These are phyloP conservation scores for Sorex araneus DNA, from an alignment of 2,113 vertebrate genomes.

Conservation along the genomic window DNA sequence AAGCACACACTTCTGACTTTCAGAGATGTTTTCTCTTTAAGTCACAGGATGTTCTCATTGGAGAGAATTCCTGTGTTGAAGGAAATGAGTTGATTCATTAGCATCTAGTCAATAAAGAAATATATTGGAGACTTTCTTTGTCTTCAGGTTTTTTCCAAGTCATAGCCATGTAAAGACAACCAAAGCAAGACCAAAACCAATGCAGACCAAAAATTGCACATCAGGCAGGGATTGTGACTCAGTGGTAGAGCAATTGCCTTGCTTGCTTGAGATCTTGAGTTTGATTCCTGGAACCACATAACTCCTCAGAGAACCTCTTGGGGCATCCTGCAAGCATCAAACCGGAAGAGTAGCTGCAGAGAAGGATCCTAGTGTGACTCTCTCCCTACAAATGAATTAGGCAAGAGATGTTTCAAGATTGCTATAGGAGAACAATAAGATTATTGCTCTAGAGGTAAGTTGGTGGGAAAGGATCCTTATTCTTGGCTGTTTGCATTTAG, in stretches of 20 bases:
- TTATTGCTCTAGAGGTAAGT: conserved; percentile 19
- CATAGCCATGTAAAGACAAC: background rate
- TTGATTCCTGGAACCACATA: too few species aligned
- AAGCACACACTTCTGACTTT: background rate
- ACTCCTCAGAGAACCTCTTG: too few species aligned
- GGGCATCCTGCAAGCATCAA: too few species aligned
- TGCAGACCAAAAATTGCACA: background rate
- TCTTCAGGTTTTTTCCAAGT: conserved; percentile 14
- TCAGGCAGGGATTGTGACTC: too few species aligned
- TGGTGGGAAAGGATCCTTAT: conserved; percentile 3
- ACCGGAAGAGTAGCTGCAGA: too few species aligned
- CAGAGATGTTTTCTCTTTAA: conserved; percentile 15
- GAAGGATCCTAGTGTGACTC: too few species aligned
- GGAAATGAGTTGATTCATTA: background rate
- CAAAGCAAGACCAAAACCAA: background rate
- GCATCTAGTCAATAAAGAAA: conserved; percentile 11
- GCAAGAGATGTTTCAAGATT: conserved; percentile 38
- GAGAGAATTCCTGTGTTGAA: conserved; percentile 40
- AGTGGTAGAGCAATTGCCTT: too few species aligned
- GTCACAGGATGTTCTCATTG: conserved; percentile 31
- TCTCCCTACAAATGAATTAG: background rate
- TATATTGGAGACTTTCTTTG: conserved; percentile 14
- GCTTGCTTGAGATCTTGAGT: too few species aligned
- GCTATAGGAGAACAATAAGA: background rate
- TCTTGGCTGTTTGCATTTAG: conserved; percentile 45